Conservation (phyloP, 2,888 invertebrate species). For the Neuroscelio doddi region DNA sequence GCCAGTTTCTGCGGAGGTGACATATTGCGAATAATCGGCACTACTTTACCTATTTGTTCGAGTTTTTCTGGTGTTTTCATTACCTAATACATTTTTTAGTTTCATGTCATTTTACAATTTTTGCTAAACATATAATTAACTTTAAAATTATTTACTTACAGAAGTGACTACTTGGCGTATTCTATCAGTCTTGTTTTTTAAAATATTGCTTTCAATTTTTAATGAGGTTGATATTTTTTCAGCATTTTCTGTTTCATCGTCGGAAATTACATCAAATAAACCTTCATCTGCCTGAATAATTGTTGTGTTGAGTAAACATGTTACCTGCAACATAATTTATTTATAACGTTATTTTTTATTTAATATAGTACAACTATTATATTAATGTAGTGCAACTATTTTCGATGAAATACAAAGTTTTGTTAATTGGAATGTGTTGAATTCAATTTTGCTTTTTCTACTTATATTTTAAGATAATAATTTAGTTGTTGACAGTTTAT, state of each 20-base stretch:
- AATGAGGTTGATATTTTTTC: conserved; percentile 59
- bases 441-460: too few species aligned
- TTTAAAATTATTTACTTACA: conserved; percentile 45
- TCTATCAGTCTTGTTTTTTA: conserved; percentile 53
- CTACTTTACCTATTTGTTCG: conserved; percentile 77
- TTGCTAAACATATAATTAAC: neutral
- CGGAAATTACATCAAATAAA: conserved; percentile 32
- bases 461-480: too few species aligned
- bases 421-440: too few species aligned
- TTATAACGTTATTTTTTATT: too few species aligned
- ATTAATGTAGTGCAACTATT: too few species aligned
- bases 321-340: conserved; percentile 18
- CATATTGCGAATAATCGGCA: conserved; percentile 79
- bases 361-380: too few species aligned
- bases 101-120: neutral
- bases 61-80: conserved; percentile 76
- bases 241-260: conserved; percentile 47
- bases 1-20: conserved; percentile 74
- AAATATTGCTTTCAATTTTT: conserved; percentile 51
- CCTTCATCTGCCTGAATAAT: conserved; percentile 29
- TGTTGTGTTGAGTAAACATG: conserved; percentile 30
- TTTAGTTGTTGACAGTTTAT: too few species aligned
- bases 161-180: conserved; percentile 42
- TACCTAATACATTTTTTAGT: conserved; percentile 66
- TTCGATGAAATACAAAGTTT: too few species aligned